phyloP scores from a whole-genome alignment of 2,888 invertebrate species.

The Nowickia ferox region DNA sequence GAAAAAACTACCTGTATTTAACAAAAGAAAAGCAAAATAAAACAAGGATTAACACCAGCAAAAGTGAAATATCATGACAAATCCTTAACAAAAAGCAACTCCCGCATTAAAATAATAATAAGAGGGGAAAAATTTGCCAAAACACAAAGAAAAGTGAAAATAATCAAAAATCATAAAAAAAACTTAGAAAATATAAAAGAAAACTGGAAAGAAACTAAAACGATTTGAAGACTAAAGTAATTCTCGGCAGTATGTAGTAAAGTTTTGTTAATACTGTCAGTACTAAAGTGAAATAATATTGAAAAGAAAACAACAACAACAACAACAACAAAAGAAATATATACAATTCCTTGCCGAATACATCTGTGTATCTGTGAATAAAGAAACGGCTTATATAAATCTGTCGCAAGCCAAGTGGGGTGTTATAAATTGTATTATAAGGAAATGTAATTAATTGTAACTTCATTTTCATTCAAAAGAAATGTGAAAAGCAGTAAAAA shows the following conservation, averaged over 20 bases:
- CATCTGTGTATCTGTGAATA: background rate
- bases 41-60: constrained; percentile 54
- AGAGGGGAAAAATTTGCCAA: background rate
- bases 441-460: constrained; percentile 57
- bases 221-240: background rate
- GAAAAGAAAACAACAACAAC: background rate
- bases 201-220: constrained; percentile 15
- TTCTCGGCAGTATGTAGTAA: background rate
- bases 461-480: constrained; percentile 9
- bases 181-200: constrained; percentile 15
- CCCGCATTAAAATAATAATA: constrained; percentile 5
- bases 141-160: background rate
- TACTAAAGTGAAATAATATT: background rate
- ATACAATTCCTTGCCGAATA: constrained; percentile 2
- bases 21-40: constrained; percentile 44
- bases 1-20: constrained; percentile 2
- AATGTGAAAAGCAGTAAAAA: background rate
- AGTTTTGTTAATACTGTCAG: constrained; percentile 1
- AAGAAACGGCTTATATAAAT: background rate
- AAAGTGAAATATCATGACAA: constrained; percentile 59
- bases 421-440: constrained; percentile 65
- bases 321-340: background rate
- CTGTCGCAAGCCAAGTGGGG: constrained; percentile 35
- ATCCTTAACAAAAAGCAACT: constrained; percentile 33
- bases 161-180: constrained; percentile 11